Conservation (phyloP, 2,113 vertebrate species). For the Mystacornis crossleyi region DNA sequence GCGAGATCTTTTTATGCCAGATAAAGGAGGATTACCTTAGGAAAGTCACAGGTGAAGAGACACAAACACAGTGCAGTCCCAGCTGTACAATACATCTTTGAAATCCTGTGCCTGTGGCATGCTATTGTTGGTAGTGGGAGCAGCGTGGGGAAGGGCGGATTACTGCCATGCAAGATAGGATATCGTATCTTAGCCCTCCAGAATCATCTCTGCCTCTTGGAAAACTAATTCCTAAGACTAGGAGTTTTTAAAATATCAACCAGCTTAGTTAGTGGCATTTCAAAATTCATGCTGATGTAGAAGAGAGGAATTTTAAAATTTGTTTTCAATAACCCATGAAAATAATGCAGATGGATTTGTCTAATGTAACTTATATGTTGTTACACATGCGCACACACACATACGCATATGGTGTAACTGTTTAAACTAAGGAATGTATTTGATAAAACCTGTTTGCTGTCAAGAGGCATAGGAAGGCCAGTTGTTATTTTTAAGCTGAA, state of each 20-base stretch:
- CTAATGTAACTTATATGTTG: not conserved
- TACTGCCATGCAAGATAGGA: not conserved
- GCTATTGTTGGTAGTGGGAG: not conserved
- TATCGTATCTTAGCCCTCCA: not conserved
- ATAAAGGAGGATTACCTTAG: not conserved
- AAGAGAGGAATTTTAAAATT: not conserved
- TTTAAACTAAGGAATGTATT: not conserved
- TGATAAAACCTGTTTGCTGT: not conserved
- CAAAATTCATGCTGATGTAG: not conserved
- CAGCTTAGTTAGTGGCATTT: not conserved
- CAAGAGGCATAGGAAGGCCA: not conserved
- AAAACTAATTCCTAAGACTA: not conserved
- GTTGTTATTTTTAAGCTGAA: not conserved
- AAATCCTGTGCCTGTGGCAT: not conserved
- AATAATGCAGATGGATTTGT: not conserved
- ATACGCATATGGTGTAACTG: not conserved
- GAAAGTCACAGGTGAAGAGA: not conserved
- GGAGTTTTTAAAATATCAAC: not conserved
- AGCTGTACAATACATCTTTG: not conserved
- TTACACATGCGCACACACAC: not conserved
- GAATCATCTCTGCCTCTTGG: not conserved
- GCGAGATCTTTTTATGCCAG: not conserved
- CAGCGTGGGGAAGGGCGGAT: not conserved
- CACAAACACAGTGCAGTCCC: not conserved
- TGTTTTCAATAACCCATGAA: not conserved